Conservation (phyloP, 1,140 invertebrate species). For the Nomia melanderi region DNA sequence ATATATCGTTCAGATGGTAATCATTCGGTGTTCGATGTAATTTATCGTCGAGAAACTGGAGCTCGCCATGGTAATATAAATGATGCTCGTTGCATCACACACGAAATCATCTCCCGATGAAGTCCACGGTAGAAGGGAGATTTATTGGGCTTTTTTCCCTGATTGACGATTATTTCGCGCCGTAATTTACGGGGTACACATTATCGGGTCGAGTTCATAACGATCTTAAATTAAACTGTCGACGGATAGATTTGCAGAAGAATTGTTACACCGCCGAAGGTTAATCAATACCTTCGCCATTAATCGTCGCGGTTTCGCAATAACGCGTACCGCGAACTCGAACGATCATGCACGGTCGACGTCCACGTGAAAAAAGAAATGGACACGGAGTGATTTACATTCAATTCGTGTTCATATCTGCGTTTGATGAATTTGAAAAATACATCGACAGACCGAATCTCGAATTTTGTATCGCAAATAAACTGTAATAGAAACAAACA, state of each 20-base stretch:
- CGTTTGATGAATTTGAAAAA: background rate
- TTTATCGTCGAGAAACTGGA: no score
- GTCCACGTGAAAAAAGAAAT: background rate
- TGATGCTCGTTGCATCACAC: no score
- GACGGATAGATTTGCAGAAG: constrained; percentile 4
- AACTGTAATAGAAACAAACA: no score
- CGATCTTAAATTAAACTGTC: background rate
- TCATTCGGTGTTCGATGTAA: no score
- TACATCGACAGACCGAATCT: no score
- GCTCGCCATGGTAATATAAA: no score
- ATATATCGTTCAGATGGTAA: no score
- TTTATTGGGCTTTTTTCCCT: background rate
- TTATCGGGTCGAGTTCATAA: background rate
- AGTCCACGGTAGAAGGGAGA: background rate
- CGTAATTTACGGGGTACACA: background rate
- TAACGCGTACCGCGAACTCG: background rate
- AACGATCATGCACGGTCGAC: background rate
- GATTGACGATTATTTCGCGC: background rate
- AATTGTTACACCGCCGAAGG: background rate
- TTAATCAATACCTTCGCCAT: background rate
- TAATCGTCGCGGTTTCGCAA: background rate
- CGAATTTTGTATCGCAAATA: no score
- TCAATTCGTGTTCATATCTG: background rate
- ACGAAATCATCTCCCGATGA: background rate
- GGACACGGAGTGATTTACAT: background rate